Conservation (phyloP, 2,113 vertebrate genomes). For the Epinephelus moara region DNA sequence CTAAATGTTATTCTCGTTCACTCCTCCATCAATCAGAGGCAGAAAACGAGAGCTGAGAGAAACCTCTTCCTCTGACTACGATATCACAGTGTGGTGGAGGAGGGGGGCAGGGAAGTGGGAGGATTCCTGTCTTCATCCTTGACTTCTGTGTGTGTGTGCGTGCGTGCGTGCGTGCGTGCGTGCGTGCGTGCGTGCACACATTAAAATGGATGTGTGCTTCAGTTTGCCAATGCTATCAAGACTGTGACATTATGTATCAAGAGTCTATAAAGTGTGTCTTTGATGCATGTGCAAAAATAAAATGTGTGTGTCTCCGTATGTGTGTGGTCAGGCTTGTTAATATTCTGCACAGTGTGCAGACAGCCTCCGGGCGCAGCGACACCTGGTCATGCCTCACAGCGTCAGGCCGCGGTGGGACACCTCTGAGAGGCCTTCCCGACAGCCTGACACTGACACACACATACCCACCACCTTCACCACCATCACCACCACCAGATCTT, state of each 20-base stretch:
- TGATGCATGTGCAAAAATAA: not conserved
- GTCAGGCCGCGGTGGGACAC: conserved; percentile 59
- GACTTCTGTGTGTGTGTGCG: conserved; percentile 19
- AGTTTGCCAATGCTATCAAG: not conserved
- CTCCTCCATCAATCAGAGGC: conserved; percentile 50
- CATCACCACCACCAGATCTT: not conserved
- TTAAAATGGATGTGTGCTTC: not conserved
- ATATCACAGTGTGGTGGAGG: conserved; percentile 36
- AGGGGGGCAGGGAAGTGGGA: not conserved
- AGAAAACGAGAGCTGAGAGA: conserved; percentile 44
- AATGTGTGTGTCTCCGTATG: conserved; percentile 11
- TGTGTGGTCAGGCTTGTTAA: conserved; percentile 63
- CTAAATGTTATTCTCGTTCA: conserved; percentile 44
- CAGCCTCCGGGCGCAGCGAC: conserved; percentile 58
- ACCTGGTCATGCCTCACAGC: conserved; percentile 78
- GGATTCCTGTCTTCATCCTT: conserved; percentile 52
- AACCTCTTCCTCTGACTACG: conserved; percentile 33
- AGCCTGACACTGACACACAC: conserved; percentile 27
- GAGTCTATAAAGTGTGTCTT: not conserved
- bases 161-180: not conserved
- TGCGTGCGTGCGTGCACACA: not conserved
- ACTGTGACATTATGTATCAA: not conserved
- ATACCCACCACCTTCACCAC: not conserved
- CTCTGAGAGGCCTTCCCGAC: conserved; percentile 56
- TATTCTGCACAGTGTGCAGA: conserved; percentile 67